Conservation (phyloP, 2,888 invertebrate genomes). For the Harpalus rufipes region DNA sequence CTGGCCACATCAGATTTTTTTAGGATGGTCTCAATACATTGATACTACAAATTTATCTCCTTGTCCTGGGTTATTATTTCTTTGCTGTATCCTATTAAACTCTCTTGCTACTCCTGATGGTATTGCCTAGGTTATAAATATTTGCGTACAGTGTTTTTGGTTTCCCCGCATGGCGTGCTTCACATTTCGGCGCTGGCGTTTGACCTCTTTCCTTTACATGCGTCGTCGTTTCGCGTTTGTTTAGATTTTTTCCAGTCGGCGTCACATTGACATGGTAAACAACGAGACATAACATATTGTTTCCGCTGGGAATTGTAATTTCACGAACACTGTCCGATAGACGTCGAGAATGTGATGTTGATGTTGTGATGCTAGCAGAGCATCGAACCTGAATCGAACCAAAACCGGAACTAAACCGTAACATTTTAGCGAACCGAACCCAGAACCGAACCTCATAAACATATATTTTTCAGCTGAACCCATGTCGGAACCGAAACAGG, state of each 20-base stretch:
- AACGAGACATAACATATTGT: conserved; percentile 46
- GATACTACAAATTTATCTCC: neutral
- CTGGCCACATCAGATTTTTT: too few relatives aligned
- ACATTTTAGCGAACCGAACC: too few relatives aligned
- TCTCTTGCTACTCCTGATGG: neutral
- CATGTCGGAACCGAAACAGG: too few relatives aligned
- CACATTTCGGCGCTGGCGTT: conserved; percentile 30
- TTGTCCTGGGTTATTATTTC: neutral
- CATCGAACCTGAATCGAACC: too few relatives aligned
- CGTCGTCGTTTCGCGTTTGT: conserved; percentile 41
- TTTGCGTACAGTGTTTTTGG: neutral
- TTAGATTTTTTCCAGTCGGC: conserved; percentile 47
- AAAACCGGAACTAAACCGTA: too few relatives aligned
- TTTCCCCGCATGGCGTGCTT: conserved; percentile 2
- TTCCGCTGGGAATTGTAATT: conserved; percentile 51
- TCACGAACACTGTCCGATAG: conserved; percentile 37
- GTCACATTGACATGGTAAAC: conserved; percentile 52
- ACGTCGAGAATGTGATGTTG: neutral
- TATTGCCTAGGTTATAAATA: neutral
- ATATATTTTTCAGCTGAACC: too few relatives aligned
- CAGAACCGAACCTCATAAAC: too few relatives aligned
- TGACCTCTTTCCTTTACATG: conserved; percentile 24
- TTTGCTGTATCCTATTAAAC: neutral
- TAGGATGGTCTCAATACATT: too few relatives aligned
- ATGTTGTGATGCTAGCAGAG: neutral